Evolutionary conservation across 2,113 vertebrate species (phyloP), one percentile per base, ranked within the genome.

Genomic region (Gambusia affinis): DNA sequence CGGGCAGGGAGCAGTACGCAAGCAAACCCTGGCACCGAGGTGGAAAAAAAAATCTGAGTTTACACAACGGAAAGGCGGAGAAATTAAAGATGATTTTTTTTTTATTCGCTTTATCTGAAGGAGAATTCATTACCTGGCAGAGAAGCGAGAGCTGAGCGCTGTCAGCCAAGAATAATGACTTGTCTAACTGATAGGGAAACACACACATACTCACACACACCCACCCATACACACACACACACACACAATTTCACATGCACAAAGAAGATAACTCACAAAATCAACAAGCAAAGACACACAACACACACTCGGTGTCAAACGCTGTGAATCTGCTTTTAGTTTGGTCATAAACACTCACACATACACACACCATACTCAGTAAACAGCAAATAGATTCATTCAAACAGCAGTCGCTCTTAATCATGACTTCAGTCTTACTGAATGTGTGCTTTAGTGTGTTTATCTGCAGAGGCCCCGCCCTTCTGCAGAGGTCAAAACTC

Each of bases 121-220:
- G 79, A 86, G 79, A 88, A 86, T 88, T 81, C 78, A 86, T 88
- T 85, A 86, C 86, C 86, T 81, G 70, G 79, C 81, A 84, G 81
- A 85, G 79, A 78, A 87, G 79, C 71, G 0, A 67, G 85, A 86
- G 79, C 82, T 84, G 85, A 86, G 81, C 62, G 77, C 79, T 86
- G 86, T 90, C 88, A 90, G 84, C 80, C 75, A 76, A 83, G 88
- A 88, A 86, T 86, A 88, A 88, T 90, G 84, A 79, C 83, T 84
- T 70, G 83, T 86, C 79, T 84, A 72, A 88, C 81, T 82, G 72
- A 88, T 84, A 88, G 78, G 28, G 73, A 79, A 76, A 77, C 66
- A 24, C 66, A 27, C 66, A 78, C 76, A 67, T 72, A 60, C 31
- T 67, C 61, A 76, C 61, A 64, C 33, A 70, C 27, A 60, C 57